phyloP scores from a whole-genome alignment of 2,888 invertebrate genomes.

The Plagodis pulveraria region DNA sequence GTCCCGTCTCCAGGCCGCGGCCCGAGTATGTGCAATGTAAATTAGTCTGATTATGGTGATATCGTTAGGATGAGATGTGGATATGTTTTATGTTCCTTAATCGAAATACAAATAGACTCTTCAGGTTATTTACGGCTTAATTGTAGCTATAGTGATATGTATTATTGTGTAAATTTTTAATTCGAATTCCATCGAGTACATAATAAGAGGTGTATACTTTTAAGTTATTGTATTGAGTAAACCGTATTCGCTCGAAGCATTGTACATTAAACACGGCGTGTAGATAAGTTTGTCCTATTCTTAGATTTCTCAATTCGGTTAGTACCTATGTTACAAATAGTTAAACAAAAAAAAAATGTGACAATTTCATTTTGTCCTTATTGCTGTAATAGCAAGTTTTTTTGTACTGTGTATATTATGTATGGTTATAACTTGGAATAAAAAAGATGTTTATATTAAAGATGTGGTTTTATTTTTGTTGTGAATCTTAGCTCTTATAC shows the following conservation, averaged over 20 bases:
- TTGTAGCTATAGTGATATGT: slow-evolving; percentile 82
- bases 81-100: slow-evolving; percentile 85
- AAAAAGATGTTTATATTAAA: slow-evolving; percentile 84
- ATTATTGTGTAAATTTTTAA: slow-evolving; percentile 84
- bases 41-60: slow-evolving; percentile 84
- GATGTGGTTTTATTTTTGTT: slow-evolving; percentile 45
- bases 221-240: slow-evolving; percentile 82
- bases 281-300: slow-evolving; percentile 83
- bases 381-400: slow-evolving; percentile 87
- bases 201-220: slow-evolving; percentile 82
- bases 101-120: slow-evolving; percentile 83
- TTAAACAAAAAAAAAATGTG: slow-evolving; percentile 68
- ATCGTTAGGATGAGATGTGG: slow-evolving; percentile 75
- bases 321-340: slow-evolving; percentile 72
- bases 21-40: slow-evolving; percentile 81
- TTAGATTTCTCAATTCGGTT: slow-evolving; percentile 83
- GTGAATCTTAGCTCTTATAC: neutral
- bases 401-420: slow-evolving; percentile 94
- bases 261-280: slow-evolving; percentile 83
- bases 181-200: slow-evolving; percentile 85
- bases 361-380: slow-evolving; percentile 83
- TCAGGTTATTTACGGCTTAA: slow-evolving; percentile 81
- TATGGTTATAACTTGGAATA: slow-evolving; percentile 89
- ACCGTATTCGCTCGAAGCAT: slow-evolving; percentile 83
- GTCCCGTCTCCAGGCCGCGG: slow-evolving; percentile 47